A percentile compares a stretch with the other conserved stretches of the same genome.
Evolutionary conservation across 2,888 invertebrate species (phyloP).

Genomic region (Melolontha melolontha): DNA sequence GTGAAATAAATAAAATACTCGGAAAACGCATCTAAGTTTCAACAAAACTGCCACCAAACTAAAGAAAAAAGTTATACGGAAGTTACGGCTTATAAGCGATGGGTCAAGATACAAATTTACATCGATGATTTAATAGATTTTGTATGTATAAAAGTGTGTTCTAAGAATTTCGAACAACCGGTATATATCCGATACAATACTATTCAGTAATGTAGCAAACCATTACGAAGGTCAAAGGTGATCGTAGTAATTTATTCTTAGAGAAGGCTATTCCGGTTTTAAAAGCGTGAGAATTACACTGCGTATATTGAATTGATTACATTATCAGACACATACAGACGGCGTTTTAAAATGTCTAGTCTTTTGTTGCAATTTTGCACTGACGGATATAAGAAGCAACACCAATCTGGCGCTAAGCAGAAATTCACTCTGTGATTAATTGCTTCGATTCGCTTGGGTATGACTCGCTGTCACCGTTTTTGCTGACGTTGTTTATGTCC

Average conservation of each 20-base stretch:
- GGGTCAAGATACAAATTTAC: no score
- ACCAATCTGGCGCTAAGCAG: neutral
- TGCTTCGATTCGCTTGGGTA: constrained; percentile 10
- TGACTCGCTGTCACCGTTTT: neutral
- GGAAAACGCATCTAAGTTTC: no score
- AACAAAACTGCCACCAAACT: no score
- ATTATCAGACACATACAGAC: constrained; percentile 5
- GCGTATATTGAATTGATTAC: constrained; percentile 17
- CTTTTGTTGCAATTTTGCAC: constrained; percentile 8
- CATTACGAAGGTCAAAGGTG: constrained; percentile 17
- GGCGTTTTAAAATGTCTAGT: neutral
- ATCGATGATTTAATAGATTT: no score
- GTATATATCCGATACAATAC: no score
- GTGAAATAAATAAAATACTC: no score
- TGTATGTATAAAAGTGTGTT: no score
- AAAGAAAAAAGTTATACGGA: no score
- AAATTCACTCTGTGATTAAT: constrained; percentile 13
- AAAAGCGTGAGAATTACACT: constrained; percentile 12
- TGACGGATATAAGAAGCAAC: neutral
- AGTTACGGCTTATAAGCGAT: no score
- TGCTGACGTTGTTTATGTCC: neutral
- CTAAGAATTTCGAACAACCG: no score
- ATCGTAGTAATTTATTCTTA: constrained; percentile 3
- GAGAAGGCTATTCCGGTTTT: constrained; percentile 5
- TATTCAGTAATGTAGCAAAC: no score